Base-by-base conservation (phyloP, 2,888 invertebrate species). In the Callimorpha dominula region DNA sequence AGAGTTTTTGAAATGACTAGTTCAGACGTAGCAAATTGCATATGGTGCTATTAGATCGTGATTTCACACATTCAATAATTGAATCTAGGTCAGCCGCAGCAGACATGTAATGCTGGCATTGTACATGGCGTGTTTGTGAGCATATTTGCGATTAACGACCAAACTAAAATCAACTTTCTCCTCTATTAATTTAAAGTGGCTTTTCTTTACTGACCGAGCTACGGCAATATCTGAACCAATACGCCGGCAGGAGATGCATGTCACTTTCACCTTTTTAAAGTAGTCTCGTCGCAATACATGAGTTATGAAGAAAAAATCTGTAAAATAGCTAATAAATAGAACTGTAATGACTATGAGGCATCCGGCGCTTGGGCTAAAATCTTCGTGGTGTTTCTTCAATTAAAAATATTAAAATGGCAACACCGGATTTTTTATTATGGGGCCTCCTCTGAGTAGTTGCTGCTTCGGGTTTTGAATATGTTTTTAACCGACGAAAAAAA, bases 41-140 rank as follows among this genome's bases (percentile, higher is more conserved):
- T 50, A 12, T 60, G 31, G 31, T 60, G 60, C 31, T 12, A 80
- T 82, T 31, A 80, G 72, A 67, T 60, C 20, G 14, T 60, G 31
- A 31, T 60, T 60, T 60, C 60, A 60, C 60, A 31, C 60, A 6
- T 46, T 9, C 43, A 46, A 9, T 46, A 3, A 46, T 46, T 9
- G 12, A 31, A 60, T 60, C 31, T 60, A 60, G 60, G 60, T 60
- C 60, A 60, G 60, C 20, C 14, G 14, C 60, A 60, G 60, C 31
- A 60, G 31, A 60, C 60, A 60, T 4, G 60, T 60, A 60, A 31
- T 60, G 31, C 12, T 14, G 31, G 60, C 60, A 60, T 31, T 60
- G 11, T 60, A 60, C 31, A 60, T 60, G 60, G 14, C 31, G 60
- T 31, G 60, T 60, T 60, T 14, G 57, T 57, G 20, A 57, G 60